Percentiles rank a stretch among this genome's conserved stretches.
These are phyloP conservation scores for Ptychochromis oligacanthus DNA, from an alignment of 2,113 vertebrate species.

Conservation along the genomic window DNA sequence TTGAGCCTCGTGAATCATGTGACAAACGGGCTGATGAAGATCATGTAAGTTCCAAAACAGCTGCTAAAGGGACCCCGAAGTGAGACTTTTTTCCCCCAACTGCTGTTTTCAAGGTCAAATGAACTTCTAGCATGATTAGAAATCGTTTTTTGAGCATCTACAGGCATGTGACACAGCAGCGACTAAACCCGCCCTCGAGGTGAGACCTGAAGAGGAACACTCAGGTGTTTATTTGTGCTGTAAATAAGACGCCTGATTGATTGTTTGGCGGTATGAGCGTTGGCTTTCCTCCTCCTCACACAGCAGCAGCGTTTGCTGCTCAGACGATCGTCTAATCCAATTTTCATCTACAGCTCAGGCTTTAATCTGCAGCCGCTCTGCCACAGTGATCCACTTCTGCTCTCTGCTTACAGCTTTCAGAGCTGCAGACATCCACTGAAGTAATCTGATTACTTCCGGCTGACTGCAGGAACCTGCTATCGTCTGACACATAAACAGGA, in stretches of 20 bases:
- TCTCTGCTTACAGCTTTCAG: not conserved
- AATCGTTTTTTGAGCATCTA: not conserved
- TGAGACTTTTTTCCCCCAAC: not conserved
- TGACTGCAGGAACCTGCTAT: not conserved
- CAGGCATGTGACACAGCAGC: not conserved
- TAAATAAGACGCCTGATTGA: not conserved
- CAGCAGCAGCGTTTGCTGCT: not conserved
- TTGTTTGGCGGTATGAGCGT: not conserved
- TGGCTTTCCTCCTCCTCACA: not conserved
- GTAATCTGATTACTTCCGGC: conserved; percentile 46
- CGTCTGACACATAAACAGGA: not conserved
- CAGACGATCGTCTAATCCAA: not conserved
- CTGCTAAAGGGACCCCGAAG: not conserved
- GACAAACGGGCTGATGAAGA: fast-evolving
- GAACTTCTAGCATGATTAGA: too few species aligned
- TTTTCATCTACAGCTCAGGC: not conserved
- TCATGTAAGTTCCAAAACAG: not conserved
- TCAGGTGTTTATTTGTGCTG: not conserved
- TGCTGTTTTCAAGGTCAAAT: not conserved
- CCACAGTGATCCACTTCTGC: not conserved
- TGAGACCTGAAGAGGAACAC: not conserved
- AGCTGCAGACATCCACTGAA: not conserved
- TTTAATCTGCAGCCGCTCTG: not conserved
- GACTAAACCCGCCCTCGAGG: not conserved
- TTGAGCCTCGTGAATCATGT: fast-evolving